phyloP scores from a whole-genome alignment of 92 coral and sea anemone genomes.

The Zoanthus solanderi region DNA sequence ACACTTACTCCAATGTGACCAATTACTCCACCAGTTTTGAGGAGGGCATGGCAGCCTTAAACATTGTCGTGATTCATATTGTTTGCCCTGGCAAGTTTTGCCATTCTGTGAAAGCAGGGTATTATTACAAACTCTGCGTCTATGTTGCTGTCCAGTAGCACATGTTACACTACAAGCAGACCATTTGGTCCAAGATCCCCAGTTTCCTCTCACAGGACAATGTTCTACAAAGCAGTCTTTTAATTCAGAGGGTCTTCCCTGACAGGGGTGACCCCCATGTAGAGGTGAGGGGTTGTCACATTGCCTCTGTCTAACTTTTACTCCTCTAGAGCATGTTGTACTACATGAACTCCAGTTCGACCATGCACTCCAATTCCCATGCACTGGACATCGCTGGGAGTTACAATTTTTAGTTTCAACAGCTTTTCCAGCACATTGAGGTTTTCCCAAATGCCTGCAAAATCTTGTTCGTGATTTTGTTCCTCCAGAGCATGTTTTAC shows the following conservation, averaged over 20 bases:
- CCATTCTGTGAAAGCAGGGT: conserved; percentile 60
- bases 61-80: conserved; percentile 61
- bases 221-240: conserved; percentile 47
- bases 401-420: conserved; percentile 62
- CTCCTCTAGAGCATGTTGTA: conserved; percentile 75
- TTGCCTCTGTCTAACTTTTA: conserved; percentile 57
- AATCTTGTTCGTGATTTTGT: conserved; percentile 65
- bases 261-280: conserved; percentile 75
- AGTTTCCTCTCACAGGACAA: conserved; percentile 71
- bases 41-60: conserved; percentile 68
- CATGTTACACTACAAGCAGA: conserved; percentile 76
- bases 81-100: conserved; percentile 65
- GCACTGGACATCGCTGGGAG: conserved; percentile 71
- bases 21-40: conserved; percentile 74
- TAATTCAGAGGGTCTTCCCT: conserved; percentile 70
- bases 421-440: conserved; percentile 56
- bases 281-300: conserved; percentile 68
- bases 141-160: conserved; percentile 66
- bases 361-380: conserved; percentile 83
- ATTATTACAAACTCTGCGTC: conserved; percentile 70
- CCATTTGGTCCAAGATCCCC: conserved; percentile 93
- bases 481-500: conserved; percentile 74
- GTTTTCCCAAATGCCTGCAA: conserved; percentile 63
- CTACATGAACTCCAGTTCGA: conserved; percentile 81
- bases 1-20: conserved; percentile 79